These are phyloP conservation scores for Saimiri boliviensis DNA, from an alignment of 2,113 vertebrate species.

Conservation along the genomic window DNA sequence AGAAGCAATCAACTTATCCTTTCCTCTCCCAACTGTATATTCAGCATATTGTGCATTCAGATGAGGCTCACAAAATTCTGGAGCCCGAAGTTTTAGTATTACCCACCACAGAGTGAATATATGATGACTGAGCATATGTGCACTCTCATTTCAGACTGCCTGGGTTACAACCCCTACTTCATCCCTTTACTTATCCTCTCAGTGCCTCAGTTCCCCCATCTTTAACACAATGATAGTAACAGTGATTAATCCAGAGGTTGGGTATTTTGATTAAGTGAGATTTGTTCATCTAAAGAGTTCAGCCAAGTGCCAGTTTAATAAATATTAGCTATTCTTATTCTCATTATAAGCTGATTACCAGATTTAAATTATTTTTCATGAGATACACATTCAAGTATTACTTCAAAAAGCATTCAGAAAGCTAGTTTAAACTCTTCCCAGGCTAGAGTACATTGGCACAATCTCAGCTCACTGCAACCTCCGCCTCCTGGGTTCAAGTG, in stretches of 20 bases:
- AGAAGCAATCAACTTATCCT: too few relatives aligned
- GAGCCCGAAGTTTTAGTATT: neutral
- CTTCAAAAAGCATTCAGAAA: neutral
- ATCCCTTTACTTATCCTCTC: neutral
- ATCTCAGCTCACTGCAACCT: too few relatives aligned
- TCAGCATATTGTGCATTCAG: neutral
- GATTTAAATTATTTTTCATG: neutral
- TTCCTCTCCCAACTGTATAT: too few relatives aligned
- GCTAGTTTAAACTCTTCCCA: neutral
- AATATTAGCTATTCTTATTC: neutral
- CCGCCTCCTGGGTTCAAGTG: too few relatives aligned
- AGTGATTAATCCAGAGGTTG: neutral
- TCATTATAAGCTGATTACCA: neutral
- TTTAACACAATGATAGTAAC: neutral
- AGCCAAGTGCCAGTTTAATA: neutral
- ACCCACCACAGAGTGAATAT: neutral
- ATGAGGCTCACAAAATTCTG: neutral
- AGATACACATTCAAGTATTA: neutral
- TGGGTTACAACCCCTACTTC: neutral
- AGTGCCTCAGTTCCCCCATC: neutral
- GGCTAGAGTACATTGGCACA: too few relatives aligned
- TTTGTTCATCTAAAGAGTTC: neutral
- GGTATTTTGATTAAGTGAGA: neutral
- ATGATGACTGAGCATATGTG: neutral
- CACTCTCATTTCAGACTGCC: neutral